Conservation (phyloP, 2,888 invertebrate species). For the Erannis defoliaria region DNA sequence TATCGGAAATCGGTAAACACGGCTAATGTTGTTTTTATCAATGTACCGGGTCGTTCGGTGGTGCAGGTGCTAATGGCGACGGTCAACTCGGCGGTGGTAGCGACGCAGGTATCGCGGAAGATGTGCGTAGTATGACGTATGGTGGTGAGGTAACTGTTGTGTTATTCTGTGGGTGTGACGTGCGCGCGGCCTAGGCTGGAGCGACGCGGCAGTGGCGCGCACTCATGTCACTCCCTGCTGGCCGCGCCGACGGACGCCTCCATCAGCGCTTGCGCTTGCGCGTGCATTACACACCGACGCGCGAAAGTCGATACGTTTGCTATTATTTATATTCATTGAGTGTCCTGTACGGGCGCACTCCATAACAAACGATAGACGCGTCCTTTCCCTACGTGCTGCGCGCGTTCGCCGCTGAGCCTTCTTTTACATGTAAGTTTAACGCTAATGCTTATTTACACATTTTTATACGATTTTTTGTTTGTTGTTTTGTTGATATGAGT, state of each 20-base stretch:
- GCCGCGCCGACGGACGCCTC: constrained; percentile 66
- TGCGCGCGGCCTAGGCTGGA: constrained; percentile 15
- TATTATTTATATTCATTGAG: constrained; percentile 75
- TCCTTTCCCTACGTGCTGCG: constrained; percentile 58
- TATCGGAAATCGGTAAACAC: constrained; percentile 2
- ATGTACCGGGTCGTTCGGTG: constrained; percentile 14
- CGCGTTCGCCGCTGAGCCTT: constrained; percentile 48
- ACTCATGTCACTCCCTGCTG: constrained; percentile 65
- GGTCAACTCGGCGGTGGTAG: constrained; percentile 27
- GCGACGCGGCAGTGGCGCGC: constrained; percentile 37
- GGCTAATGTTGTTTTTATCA: constrained; percentile 17
- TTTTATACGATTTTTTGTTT: constrained; percentile 19
- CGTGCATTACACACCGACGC: constrained; percentile 51
- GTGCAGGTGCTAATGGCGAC: constrained; percentile 40
- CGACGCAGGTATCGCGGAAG: constrained; percentile 10
- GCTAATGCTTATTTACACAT: constrained; percentile 9
- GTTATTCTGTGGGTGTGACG: constrained; percentile 29
- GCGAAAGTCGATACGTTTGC: constrained; percentile 73
- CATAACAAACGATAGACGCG: constrained; percentile 59
- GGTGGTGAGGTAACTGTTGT: not conserved
- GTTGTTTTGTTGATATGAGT: not conserved
- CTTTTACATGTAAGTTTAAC: constrained; percentile 57
- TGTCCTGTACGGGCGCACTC: constrained; percentile 62
- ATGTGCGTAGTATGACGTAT: constrained; percentile 12
- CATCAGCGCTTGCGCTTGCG: constrained; percentile 61